A percentile compares a stretch with the other conserved stretches of the same genome.
Conservation (phyloP, 2,888 invertebrate species). For the Tenthredo livida region DNA sequence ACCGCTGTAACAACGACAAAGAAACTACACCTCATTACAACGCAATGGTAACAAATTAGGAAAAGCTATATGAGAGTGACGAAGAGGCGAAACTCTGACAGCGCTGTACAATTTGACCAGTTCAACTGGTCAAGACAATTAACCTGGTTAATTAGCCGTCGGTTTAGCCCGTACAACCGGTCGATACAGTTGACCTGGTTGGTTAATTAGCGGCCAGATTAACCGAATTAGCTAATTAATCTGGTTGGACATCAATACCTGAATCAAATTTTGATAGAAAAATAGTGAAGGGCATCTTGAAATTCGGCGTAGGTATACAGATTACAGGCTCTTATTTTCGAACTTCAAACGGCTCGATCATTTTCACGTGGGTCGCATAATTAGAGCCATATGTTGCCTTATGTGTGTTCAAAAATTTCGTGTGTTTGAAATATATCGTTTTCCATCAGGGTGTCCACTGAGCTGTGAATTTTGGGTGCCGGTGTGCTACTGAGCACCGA, state of each 20-base stretch:
- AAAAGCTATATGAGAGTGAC: not conserved
- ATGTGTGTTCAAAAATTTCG: not conserved
- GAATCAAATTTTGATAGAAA: not conserved
- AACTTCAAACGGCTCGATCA: not conserved
- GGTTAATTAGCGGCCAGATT: not conserved
- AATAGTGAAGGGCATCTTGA: not conserved
- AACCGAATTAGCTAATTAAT: not conserved
- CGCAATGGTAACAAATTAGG: not conserved
- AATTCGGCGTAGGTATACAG: not conserved
- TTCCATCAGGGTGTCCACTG: not conserved
- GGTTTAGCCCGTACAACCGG: not conserved
- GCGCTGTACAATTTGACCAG: not conserved
- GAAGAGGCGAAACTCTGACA: not conserved
- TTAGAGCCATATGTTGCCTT: not conserved
- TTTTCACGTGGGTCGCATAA: not conserved
- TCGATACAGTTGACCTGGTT: conserved; percentile 3
- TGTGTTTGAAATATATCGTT: not conserved
- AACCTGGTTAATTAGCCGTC: conserved; percentile 3
- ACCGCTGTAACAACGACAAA: not conserved
- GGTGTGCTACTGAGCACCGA: not conserved
- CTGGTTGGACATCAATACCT: not conserved
- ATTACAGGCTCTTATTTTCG: not conserved
- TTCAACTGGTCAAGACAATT: not conserved
- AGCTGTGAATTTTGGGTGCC: not conserved
- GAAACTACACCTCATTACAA: not conserved